phyloP scores from a whole-genome alignment of 2,113 vertebrate genomes.

The Macrotis lagotis region DNA sequence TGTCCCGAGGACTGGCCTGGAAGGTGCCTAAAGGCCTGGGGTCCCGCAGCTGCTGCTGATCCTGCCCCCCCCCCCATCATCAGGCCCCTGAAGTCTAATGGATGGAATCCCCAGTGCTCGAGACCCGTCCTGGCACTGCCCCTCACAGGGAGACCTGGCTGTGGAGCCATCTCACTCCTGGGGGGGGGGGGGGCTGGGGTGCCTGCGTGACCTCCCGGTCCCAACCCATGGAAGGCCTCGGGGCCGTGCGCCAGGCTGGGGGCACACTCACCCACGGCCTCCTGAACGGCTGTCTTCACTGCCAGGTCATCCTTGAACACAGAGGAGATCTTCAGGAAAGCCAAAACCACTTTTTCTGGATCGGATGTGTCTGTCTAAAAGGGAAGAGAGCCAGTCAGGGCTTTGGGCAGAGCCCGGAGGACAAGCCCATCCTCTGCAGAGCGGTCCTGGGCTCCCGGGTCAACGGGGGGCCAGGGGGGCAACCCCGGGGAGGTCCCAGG shows the following conservation, averaged over 20 bases:
- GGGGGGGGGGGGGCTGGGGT: background rate
- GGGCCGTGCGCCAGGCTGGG: background rate
- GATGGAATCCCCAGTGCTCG: background rate
- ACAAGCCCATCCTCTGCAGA: no score
- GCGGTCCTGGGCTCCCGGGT: no score
- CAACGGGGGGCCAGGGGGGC: no score
- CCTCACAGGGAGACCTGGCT: no score
- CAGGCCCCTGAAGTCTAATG: background rate
- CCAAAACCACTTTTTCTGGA: constrained; percentile 88
- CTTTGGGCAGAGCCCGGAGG: background rate
- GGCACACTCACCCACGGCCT: constrained; percentile 82
- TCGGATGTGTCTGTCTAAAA: constrained; percentile 92
- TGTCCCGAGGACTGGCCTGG: background rate
- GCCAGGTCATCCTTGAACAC: constrained; percentile 93
- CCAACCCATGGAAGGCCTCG: no score
- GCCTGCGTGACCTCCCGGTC: no score
- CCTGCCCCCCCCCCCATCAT: no score
- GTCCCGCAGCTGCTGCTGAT: no score
- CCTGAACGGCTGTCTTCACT: constrained; percentile 88
- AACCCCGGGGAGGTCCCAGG: no score
- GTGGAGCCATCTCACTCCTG: background rate
- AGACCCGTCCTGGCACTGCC: no score
- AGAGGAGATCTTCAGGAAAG: constrained; percentile 94
- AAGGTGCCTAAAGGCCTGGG: no score
- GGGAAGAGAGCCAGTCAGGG: background rate